These are phyloP conservation scores for Augochlorella aurata DNA, from an alignment of 2,888 invertebrate species.

Conservation along the genomic window DNA sequence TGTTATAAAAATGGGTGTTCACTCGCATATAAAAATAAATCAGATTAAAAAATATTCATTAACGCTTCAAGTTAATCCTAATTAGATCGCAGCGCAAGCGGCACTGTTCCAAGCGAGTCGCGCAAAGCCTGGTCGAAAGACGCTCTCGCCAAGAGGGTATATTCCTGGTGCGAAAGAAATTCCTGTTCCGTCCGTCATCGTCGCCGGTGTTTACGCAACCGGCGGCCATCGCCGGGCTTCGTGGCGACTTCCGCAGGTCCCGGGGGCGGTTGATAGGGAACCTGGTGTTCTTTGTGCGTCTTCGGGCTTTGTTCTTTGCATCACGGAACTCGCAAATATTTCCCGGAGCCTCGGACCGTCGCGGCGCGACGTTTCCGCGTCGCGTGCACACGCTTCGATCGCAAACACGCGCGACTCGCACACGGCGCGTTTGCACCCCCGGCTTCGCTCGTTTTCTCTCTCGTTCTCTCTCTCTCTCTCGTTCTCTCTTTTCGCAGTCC, in stretches of 20 bases:
- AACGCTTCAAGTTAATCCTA: neutral
- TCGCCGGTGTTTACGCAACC: slow-evolving; percentile 24
- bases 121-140: neutral
- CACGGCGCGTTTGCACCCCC: neutral
- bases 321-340: slow-evolving; percentile 25
- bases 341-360: slow-evolving; percentile 2
- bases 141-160: neutral
- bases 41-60: neutral
- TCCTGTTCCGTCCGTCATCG: neutral
- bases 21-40: too few relatives aligned
- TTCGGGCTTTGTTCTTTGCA: slow-evolving; percentile 26
- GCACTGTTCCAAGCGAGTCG: neutral
- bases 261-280: slow-evolving; percentile 3
- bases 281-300: slow-evolving; percentile 19
- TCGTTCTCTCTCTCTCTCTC: neutral
- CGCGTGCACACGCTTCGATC: slow-evolving; percentile 20
- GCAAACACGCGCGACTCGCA: neutral
- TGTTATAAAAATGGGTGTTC: too few relatives aligned
- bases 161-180: neutral
- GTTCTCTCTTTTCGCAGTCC: neutral
- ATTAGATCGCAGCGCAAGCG: neutral
- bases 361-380: slow-evolving; percentile 17
- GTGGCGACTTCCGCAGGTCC: slow-evolving; percentile 11
- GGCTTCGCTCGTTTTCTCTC: neutral
- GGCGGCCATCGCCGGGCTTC: slow-evolving; percentile 7